These are phyloP conservation scores for Nephotettix cincticeps DNA, from an alignment of 1,140 invertebrate species.

Conservation along the genomic window DNA sequence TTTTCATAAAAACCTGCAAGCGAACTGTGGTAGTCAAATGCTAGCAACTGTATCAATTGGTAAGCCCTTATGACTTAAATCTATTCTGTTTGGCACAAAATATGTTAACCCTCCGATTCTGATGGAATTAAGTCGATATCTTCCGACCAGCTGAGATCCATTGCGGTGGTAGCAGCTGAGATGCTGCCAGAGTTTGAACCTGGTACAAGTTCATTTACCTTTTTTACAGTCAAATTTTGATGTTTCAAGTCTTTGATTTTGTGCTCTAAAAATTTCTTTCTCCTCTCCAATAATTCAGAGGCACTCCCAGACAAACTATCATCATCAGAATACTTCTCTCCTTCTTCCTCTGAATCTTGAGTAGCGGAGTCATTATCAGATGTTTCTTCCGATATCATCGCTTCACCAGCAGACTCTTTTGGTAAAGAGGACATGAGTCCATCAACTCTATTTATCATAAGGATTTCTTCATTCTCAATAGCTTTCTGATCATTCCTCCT, in stretches of 20 bases:
- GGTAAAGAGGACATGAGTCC: conserved; percentile 28
- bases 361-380: conserved; percentile 33
- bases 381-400: conserved; percentile 39
- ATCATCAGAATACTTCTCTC: background rate
- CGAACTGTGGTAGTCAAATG: background rate
- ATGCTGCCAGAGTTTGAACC: conserved; percentile 24
- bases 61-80: background rate
- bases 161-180: conserved; percentile 15
- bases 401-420: conserved; percentile 38
- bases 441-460: conserved; percentile 32
- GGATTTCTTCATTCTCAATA: conserved; percentile 28
- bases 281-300: conserved; percentile 17
- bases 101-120: conserved; percentile 8
- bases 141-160: conserved; percentile 32
- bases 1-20: background rate
- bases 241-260: conserved; percentile 31
- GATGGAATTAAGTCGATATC: conserved; percentile 29
- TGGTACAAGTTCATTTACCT: conserved; percentile 8
- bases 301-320: conserved; percentile 25
- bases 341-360: conserved; percentile 23
- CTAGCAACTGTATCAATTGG: background rate
- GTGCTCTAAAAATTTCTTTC: conserved; percentile 13
- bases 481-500: background rate
- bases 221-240: conserved; percentile 3
- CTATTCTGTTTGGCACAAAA: background rate